phyloP scores from a whole-genome alignment of 2,888 invertebrate genomes.

The Saturnia pavonia region DNA sequence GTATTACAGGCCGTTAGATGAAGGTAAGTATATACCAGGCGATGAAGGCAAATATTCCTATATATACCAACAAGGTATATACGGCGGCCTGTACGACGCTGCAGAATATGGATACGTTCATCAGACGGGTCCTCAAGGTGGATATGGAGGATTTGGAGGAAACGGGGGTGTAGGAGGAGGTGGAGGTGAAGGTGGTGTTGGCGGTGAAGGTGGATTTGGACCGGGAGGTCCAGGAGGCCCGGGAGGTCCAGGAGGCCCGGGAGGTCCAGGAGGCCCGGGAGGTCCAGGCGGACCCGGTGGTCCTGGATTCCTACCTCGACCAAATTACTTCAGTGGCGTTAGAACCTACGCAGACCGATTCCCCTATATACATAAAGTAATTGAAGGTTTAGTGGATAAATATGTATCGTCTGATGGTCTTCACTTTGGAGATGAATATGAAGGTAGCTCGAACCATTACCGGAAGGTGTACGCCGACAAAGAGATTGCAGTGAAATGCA shows the following conservation, averaged over 20 bases:
- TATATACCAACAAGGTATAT: conserved; percentile 60
- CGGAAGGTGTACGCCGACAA: conserved; percentile 56
- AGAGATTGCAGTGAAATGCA: conserved; percentile 64
- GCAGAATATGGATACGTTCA: conserved; percentile 78
- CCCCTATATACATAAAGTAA: conserved; percentile 65
- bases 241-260: conserved; percentile 28
- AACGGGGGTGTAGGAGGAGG: conserved; percentile 45
- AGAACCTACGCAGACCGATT: conserved; percentile 64
- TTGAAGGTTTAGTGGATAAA: conserved; percentile 56
- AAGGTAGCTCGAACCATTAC: conserved; percentile 51
- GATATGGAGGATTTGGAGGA: conserved; percentile 50
- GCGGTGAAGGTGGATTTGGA: conserved; percentile 39
- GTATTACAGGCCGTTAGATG: conserved; percentile 65
- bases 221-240: conserved; percentile 37
- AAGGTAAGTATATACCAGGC: conserved; percentile 79
- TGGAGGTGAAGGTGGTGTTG: conserved; percentile 34
- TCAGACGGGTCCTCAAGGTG: conserved; percentile 59
- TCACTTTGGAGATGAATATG: conserved; percentile 49
- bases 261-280: conserved; percentile 31
- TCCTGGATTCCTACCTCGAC: conserved; percentile 31
- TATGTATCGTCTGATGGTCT: conserved; percentile 59
- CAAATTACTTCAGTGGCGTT: conserved; percentile 58
- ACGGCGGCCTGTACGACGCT: conserved; percentile 53
- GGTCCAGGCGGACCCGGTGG: conserved; percentile 31
- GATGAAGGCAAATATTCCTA: conserved; percentile 80